Evolutionary conservation across 2,797 vertebrate genomes (phyloP).

Genomic region (Syndactyla subalaris): DNA sequence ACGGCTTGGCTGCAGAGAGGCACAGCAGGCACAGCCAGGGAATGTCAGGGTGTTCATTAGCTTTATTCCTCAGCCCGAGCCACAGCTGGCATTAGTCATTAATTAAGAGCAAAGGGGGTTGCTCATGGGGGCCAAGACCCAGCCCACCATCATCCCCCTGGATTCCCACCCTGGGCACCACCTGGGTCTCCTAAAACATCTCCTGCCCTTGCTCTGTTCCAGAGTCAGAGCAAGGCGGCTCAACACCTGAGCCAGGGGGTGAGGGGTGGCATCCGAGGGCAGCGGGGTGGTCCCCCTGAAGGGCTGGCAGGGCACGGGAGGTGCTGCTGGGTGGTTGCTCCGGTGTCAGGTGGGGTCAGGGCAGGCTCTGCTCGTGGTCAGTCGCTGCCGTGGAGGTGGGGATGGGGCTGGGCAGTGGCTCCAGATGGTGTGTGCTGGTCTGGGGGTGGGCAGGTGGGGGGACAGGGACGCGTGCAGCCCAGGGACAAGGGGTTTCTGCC

Average conservation of each 20-base stretch:
- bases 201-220: background rate
- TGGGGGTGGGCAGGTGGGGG: accelerated
- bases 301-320: accelerated
- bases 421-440: background rate
- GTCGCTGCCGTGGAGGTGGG: background rate
- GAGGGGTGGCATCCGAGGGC: accelerated
- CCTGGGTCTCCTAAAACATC: background rate
- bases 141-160: background rate
- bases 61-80: constrained; percentile 2
- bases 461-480: background rate
- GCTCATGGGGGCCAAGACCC: accelerated
- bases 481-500: background rate
- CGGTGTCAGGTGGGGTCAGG: background rate
- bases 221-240: background rate
- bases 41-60: background rate
- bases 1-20: accelerated
- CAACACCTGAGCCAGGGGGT: background rate
- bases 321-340: background rate
- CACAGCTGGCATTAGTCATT: accelerated
- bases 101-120: background rate
- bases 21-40: background rate
- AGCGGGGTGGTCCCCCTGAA: background rate
- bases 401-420: accelerated
- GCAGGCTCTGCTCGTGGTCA: background rate
- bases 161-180: background rate